phyloP scores from a whole-genome alignment of 1,140 invertebrate genomes.

The Sogatella furcifera region DNA sequence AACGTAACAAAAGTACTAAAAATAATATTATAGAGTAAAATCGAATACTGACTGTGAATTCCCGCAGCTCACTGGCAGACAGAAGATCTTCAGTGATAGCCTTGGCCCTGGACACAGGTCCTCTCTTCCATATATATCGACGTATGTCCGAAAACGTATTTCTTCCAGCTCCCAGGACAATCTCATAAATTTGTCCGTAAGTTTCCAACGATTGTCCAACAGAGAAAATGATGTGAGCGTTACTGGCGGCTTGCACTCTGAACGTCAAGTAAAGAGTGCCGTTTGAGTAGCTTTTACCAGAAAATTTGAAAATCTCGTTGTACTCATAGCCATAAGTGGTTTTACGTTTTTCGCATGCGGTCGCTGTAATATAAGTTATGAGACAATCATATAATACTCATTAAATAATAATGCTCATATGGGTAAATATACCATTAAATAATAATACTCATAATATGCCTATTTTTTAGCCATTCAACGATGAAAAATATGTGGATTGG shows the following conservation, averaged over 20 bases:
- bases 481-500: too few species aligned
- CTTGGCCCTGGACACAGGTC: conserved; percentile 34
- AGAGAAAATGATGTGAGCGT: conserved; percentile 47
- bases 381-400: too few species aligned
- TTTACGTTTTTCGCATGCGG: too few species aligned
- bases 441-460: too few species aligned
- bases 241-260: conserved; percentile 41
- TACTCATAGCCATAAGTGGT: neutral
- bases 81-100: conserved; percentile 37
- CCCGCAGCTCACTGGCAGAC: conserved; percentile 36
- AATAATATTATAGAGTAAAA: too few species aligned
- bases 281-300: neutral
- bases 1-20: too few species aligned
- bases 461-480: too few species aligned
- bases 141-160: conserved; percentile 47
- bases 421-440: too few species aligned
- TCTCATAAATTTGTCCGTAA: conserved; percentile 44
- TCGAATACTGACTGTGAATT: conserved; percentile 36
- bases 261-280: conserved; percentile 19
- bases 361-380: too few species aligned
- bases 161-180: conserved; percentile 46
- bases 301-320: neutral
- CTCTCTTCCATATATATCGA: conserved; percentile 32
- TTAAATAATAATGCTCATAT: too few species aligned
- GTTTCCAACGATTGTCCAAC: conserved; percentile 29